phyloP scores from a whole-genome alignment of 1,140 invertebrate genomes.

The Stenopsyche tienmushanensis region DNA sequence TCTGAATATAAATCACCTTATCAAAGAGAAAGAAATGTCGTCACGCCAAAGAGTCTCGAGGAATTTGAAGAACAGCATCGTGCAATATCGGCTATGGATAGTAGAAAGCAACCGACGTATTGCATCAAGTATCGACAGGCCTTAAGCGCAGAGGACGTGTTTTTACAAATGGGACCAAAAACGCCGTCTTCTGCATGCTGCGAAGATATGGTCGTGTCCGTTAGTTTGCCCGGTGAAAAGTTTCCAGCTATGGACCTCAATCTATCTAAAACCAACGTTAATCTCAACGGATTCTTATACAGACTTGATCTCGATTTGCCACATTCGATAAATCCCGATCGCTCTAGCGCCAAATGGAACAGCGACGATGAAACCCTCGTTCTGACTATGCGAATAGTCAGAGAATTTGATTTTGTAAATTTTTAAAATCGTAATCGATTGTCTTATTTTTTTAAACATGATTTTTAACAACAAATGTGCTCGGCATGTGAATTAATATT shows the following conservation, averaged over 20 bases:
- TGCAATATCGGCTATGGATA: slow-evolving; percentile 58
- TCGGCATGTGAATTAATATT: no score
- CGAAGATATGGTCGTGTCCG: slow-evolving; percentile 76
- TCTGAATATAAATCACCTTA: no score
- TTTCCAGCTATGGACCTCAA: slow-evolving; percentile 66
- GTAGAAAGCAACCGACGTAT: slow-evolving; percentile 72
- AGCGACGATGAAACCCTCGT: slow-evolving; percentile 64
- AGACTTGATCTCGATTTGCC: slow-evolving; percentile 73
- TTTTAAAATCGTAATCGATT: slow-evolving; percentile 65
- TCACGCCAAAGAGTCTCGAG: slow-evolving; percentile 52
- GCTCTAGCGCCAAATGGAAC: slow-evolving; percentile 78
- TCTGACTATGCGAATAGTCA: slow-evolving; percentile 67
- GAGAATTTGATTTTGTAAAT: slow-evolving; percentile 82
- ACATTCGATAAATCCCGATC: slow-evolving; percentile 76
- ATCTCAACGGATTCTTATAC: slow-evolving; percentile 62
- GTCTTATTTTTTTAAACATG: not conserved
- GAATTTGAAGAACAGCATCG: slow-evolving; percentile 57
- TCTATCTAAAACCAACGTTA: slow-evolving; percentile 68
- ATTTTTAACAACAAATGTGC: no score
- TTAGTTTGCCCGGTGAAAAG: slow-evolving; percentile 72
- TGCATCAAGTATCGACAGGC: slow-evolving; percentile 82
- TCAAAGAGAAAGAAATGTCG: not conserved
- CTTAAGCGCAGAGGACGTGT: slow-evolving; percentile 83
- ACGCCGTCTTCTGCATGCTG: slow-evolving; percentile 80
- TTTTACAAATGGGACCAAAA: slow-evolving; percentile 79